Conservation (phyloP, 2,888 invertebrate species). For the Laothoe populi region DNA sequence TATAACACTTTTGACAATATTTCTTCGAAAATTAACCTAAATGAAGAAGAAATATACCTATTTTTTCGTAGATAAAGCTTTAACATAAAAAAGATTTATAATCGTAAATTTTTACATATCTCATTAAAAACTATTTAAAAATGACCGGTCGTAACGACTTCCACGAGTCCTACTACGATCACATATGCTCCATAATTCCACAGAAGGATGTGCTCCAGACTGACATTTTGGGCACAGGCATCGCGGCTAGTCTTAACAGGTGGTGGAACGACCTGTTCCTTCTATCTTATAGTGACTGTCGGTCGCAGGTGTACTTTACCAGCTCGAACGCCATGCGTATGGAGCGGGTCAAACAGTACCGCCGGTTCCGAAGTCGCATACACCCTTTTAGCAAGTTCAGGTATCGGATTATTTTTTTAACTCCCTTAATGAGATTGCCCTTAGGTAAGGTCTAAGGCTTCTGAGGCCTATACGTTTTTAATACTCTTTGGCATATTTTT, state of each 20-base stretch:
- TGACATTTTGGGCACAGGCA: constrained; percentile 42
- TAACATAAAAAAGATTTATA: too few relatives aligned
- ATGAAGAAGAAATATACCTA: too few relatives aligned
- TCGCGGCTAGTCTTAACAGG: constrained; percentile 35
- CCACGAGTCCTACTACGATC: constrained; percentile 48
- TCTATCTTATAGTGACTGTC: constrained; percentile 44
- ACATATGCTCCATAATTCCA: constrained; percentile 45
- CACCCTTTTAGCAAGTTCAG: constrained; percentile 30
- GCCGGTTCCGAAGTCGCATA: constrained; percentile 24
- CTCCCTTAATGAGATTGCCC: too few relatives aligned
- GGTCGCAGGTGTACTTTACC: constrained; percentile 39
- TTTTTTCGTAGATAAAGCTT: too few relatives aligned
- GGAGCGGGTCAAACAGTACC: constrained; percentile 31
- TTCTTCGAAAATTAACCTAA: too few relatives aligned
- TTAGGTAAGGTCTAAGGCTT: too few relatives aligned
- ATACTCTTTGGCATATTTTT: not conserved
- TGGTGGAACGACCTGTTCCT: constrained; percentile 55
- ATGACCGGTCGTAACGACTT: constrained; percentile 25
- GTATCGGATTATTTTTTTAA: not conserved
- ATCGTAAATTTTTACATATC: not conserved
- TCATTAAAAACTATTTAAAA: not conserved
- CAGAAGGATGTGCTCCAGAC: constrained; percentile 48
- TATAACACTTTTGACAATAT: too few relatives aligned
- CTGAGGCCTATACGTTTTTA: too few relatives aligned
- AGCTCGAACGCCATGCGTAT: constrained; percentile 26